Percentiles rank a stretch among this genome's conserved stretches.
Conservation (phyloP, 2,888 invertebrate species). For the Entomobrya proxima region DNA sequence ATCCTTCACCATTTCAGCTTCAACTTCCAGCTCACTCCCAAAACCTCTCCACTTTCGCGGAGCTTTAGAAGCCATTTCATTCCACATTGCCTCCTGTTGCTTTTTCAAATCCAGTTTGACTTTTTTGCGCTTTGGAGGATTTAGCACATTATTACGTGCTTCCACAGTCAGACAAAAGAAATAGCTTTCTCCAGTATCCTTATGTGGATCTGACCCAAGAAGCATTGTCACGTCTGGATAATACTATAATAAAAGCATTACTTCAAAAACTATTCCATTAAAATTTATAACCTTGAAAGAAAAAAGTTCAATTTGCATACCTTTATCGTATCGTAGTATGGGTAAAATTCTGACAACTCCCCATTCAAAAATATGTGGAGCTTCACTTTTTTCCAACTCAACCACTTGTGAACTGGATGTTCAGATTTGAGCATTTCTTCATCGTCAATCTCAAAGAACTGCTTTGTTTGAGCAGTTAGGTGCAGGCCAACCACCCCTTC, state of each 20-base stretch:
- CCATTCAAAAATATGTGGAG: slow-evolving; percentile 72
- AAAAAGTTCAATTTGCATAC: slow-evolving; percentile 45
- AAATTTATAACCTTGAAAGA: too few species aligned
- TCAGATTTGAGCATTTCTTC: slow-evolving; percentile 48
- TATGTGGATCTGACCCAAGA: slow-evolving; percentile 68
- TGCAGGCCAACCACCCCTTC: slow-evolving; percentile 73
- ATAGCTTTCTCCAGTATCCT: slow-evolving; percentile 70
- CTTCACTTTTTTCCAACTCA: slow-evolving; percentile 71
- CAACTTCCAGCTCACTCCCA: slow-evolving; percentile 74
- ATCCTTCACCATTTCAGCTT: slow-evolving; percentile 67
- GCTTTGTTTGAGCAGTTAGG: slow-evolving; percentile 70
- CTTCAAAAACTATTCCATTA: too few species aligned
- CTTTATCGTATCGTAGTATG: slow-evolving; percentile 69
- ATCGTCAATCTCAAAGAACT: slow-evolving; percentile 71
- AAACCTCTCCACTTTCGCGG: slow-evolving; percentile 73
- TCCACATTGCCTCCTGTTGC: slow-evolving; percentile 72
- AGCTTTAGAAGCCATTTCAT: slow-evolving; percentile 72
- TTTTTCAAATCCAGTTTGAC: slow-evolving; percentile 68
- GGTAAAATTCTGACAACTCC: slow-evolving; percentile 72
- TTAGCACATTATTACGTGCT: slow-evolving; percentile 71
- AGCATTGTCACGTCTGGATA: slow-evolving; percentile 74
- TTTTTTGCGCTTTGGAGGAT: slow-evolving; percentile 70
- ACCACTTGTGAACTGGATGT: slow-evolving; percentile 63
- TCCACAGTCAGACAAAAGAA: slow-evolving; percentile 72
- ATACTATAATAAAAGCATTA: slow-evolving; percentile 58